Percentiles rank a stretch among this genome's conserved stretches.
These are phyloP conservation scores for Heliconius ismenius DNA, from an alignment of 2,888 invertebrate genomes.

Conservation along the genomic window DNA sequence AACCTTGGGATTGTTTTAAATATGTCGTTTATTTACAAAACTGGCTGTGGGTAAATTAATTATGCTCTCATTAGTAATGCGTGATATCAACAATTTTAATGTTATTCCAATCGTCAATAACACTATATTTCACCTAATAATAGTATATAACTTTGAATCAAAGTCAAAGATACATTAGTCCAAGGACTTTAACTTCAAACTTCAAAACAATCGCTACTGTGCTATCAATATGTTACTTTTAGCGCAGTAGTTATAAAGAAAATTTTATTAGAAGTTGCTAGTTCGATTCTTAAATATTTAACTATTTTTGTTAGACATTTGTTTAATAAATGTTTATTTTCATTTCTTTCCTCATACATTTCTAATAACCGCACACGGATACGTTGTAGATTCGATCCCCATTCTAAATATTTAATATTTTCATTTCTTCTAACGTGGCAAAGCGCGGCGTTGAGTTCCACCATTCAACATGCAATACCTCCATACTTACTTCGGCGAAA, in stretches of 20 bases:
- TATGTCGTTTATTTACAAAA: background rate
- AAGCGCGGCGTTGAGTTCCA: too few species aligned
- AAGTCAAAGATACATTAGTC: conserved; percentile 4
- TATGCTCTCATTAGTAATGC: conserved; percentile 2
- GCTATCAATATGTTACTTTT: background rate
- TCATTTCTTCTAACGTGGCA: too few species aligned
- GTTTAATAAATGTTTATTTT: too few species aligned
- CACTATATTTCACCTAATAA: background rate
- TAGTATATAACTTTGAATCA: conserved; percentile 1
- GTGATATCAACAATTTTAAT: conserved; percentile 23
- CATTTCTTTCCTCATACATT: too few species aligned
- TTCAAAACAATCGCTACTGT: background rate
- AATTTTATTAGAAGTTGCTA: background rate
- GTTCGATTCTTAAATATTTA: background rate
- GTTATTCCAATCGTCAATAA: conserved; percentile 2
- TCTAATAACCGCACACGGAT: too few species aligned
- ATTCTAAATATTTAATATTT: too few species aligned
- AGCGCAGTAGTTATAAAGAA: background rate
- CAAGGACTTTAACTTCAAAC: conserved; percentile 4
- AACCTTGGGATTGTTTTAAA: conserved; percentile 34
- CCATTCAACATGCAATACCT: too few species aligned
- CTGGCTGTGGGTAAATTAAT: conserved; percentile 12
- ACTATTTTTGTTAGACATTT: background rate
- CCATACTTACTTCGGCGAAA: too few species aligned
- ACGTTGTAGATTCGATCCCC: too few species aligned